Base-by-base conservation (phyloP, 2,113 vertebrate genomes). In the Semnornis frantzii region DNA sequence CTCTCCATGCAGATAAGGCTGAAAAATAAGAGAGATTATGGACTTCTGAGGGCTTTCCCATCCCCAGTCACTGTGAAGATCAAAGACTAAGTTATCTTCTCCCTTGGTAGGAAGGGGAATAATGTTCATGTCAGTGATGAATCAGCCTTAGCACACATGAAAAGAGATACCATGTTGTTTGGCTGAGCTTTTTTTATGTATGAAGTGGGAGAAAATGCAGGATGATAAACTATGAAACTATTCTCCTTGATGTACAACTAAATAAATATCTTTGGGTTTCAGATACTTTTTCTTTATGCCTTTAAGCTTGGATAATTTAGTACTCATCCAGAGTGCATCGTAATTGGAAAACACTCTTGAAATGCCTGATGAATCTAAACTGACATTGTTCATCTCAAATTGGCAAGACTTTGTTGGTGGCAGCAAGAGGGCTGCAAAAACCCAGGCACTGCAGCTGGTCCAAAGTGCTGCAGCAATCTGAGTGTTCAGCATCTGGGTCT, bases 201-300 rank as follows among this genome's bases (percentile, higher is more conserved):
- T 18, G 19, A 72, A 89, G 16, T 4, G 25, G 23, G 76, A 76
- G 23, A 75, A 75, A 84, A 87, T 1, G 27, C 28, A 76, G 16
- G 30, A 90, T 89, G 87, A 75, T 92, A 92, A 94, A 54, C 79
- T 71, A 77, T 76, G 92, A 90, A 93, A 59, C 79, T 73, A 73
- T 82, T 82, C 48, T 81, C 16, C 46, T 58, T 52, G 79, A 87
- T 85, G 70, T 62, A 59, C 33, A 92, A 92, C 30, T 63, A 81
- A 92, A 71, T 96, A 92, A 82, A 30, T 69, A 87, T 65, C 84
- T 88, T 87, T 54, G n/a, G 20, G 63, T 62, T 92, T 77, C 85
- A 91, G 31, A 21, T 65, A 72, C 94, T 95, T 93, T 90, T 90
- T 16, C 83, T 50, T 96, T 57, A 74, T 48, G 46, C 23, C 44